A percentile compares a stretch with the other conserved stretches of the same genome.
These are phyloP conservation scores for Drosophila micromelanica DNA, from an alignment of 1,140 invertebrate genomes.

Conservation along the genomic window DNA sequence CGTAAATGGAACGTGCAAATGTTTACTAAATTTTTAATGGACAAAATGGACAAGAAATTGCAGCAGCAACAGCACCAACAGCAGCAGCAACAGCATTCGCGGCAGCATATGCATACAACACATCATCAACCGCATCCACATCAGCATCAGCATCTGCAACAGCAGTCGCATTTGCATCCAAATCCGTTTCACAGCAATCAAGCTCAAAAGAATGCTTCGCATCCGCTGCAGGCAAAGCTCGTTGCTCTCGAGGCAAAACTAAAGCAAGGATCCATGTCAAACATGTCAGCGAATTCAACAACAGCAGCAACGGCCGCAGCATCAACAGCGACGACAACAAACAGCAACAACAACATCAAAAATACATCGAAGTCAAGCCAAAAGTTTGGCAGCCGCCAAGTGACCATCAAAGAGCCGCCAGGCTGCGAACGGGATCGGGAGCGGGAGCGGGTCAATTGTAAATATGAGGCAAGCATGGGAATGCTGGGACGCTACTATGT, in stretches of 20 bases:
- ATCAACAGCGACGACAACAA: background rate
- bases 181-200: slow-evolving; percentile 17
- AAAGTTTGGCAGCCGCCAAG: background rate
- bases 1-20: slow-evolving; percentile 57
- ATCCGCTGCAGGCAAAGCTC: slow-evolving; percentile 29
- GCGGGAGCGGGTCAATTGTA: background rate
- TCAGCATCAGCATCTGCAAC: background rate
- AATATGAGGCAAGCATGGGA: slow-evolving; percentile 19
- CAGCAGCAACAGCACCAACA: slow-evolving; percentile 39
- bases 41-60: slow-evolving; percentile 63
- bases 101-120: slow-evolving; percentile 2
- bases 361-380: background rate
- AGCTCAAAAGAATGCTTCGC: background rate
- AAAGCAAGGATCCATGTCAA: slow-evolving; percentile 10
- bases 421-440: slow-evolving; percentile 3
- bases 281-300: background rate
- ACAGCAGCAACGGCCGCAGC: background rate
- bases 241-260: slow-evolving; percentile 23
- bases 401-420: background rate
- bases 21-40: slow-evolving; percentile 52
- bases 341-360: background rate
- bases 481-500: slow-evolving; percentile 30
- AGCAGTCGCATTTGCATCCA: background rate
- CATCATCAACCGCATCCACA: slow-evolving; percentile 13
- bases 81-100: slow-evolving; percentile 3